Base-by-base conservation (phyloP, 2,113 vertebrate species). In the Paedocypris sp. region DNA sequence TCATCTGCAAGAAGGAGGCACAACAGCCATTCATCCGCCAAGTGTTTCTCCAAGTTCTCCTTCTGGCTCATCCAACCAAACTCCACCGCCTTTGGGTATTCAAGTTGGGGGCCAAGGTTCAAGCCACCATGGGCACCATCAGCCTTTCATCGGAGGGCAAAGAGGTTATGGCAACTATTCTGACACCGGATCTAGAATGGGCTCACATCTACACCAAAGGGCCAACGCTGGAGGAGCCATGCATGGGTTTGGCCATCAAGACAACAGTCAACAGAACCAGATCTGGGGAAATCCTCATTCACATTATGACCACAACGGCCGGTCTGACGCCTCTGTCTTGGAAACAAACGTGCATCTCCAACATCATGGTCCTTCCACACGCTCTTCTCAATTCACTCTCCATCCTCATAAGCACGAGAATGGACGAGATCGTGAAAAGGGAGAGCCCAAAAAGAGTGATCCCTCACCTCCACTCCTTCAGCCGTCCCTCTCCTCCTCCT, bases 101-200 rank as follows among this genome's bases (percentile, higher is more conserved):
- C 81, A 82, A 48, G 73, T 74, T 31, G 75, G 71, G 1, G 16
- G 41, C 6, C 81, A 76, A 56, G 77, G 77, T 18, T 65, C 76
- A 12, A 42, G 74, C 64, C 82, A 81, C 54, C 83, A 81, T 50
- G 68, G 75, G 67, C 73, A 82, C 79, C 16, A 83, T 1, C 83
- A 86, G 57, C 67, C 83, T 23, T 93, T 90, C 36, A 73, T 90
- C 48, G 80, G 84, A 13, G 85, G 82, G 23, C 82, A 87, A 9
- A 64, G 79, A 35, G 83, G 77, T 73, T 87, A 71, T 77, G 84
- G 49, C 73, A 86, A 79, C 70, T 93, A 91, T 64, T 77, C 88
- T 1, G 91, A 94, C 50, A 85, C 84, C 50, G 84, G 87, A 60
- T 72, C 75, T 3, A 78, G 86, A 68, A 83, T 79, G 68, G 78